Conservation (phyloP, 2,113 vertebrate genomes). For the Zosterops borbonicus region DNA sequence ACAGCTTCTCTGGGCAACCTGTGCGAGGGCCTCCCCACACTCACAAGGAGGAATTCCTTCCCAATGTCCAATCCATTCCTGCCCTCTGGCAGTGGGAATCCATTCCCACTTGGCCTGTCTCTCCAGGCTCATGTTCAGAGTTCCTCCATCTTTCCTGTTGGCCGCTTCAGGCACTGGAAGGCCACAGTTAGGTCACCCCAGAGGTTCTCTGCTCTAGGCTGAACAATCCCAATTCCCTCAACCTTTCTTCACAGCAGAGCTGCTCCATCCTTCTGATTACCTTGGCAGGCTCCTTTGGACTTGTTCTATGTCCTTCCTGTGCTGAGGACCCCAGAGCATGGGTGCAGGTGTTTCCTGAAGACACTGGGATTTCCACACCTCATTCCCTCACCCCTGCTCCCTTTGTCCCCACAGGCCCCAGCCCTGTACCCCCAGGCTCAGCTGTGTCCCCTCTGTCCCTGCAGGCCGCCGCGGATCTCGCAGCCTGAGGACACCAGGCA, state of each 20-base stretch:
- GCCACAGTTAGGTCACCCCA: not conserved
- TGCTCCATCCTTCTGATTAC: not conserved
- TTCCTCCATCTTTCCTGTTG: not conserved
- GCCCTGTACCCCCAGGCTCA: not conserved
- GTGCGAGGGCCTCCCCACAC: not conserved
- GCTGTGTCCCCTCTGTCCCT: not conserved
- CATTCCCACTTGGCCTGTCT: not conserved
- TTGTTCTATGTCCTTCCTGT: not conserved
- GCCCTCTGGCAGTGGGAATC: not conserved
- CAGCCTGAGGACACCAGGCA: conserved; percentile 86
- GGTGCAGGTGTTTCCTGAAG: accelerated
- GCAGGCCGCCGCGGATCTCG: conserved; percentile 85
- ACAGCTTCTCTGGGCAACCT: not conserved
- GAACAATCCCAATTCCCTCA: not conserved
- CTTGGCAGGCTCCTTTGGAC: not conserved
- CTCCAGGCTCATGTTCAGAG: not conserved
- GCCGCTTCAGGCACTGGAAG: not conserved
- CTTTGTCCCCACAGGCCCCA: not conserved
- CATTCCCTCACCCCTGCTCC: not conserved
- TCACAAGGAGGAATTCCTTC: not conserved
- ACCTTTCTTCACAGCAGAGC: not conserved
- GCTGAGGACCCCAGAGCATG: not conserved
- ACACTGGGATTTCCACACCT: accelerated
- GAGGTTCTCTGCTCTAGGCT: not conserved
- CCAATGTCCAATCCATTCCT: not conserved